phyloP scores from a whole-genome alignment of 2,113 vertebrate species.

The Nymphicus hollandicus region DNA sequence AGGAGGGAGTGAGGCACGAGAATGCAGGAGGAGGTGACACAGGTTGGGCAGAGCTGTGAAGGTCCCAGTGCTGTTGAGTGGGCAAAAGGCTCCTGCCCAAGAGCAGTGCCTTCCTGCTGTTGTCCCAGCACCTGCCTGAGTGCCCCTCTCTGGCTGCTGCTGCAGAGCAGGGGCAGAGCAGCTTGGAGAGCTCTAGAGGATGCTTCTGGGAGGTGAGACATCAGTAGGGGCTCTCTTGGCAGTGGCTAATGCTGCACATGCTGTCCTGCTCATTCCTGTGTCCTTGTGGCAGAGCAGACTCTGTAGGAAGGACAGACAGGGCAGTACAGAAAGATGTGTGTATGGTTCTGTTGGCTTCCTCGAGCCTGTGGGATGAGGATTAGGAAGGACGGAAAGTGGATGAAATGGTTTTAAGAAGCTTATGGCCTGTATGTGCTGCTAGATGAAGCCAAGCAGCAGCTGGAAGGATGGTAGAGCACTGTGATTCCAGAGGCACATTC shows the following conservation, averaged over 20 bases:
- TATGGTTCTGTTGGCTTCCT: not conserved
- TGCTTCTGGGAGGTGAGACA: not conserved
- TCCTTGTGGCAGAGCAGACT: not conserved
- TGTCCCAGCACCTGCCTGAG: not conserved
- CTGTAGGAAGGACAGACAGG: not conserved
- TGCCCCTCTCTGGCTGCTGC: not conserved
- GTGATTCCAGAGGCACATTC: not conserved
- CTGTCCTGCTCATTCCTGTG: not conserved
- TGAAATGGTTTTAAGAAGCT: not conserved
- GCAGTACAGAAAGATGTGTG: not conserved
- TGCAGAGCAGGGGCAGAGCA: not conserved
- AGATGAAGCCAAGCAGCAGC: not conserved
- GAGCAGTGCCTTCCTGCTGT: not conserved
- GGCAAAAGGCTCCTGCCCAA: not conserved
- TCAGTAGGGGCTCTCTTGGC: not conserved
- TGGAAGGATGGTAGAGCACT: not conserved
- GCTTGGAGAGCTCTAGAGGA: not conserved
- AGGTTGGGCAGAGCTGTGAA: not conserved
- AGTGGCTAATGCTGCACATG: accelerated
- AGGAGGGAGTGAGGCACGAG: not conserved
- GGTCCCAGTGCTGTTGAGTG: not conserved
- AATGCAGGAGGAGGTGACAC: not conserved
- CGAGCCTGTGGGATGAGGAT: accelerated
- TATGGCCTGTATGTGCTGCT: not conserved
- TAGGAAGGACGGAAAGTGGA: not conserved